Evolutionary conservation across 1,140 invertebrate genomes (phyloP), one percentile per base, ranked within the genome.

Genomic region (Drosophila erecta): DNA sequence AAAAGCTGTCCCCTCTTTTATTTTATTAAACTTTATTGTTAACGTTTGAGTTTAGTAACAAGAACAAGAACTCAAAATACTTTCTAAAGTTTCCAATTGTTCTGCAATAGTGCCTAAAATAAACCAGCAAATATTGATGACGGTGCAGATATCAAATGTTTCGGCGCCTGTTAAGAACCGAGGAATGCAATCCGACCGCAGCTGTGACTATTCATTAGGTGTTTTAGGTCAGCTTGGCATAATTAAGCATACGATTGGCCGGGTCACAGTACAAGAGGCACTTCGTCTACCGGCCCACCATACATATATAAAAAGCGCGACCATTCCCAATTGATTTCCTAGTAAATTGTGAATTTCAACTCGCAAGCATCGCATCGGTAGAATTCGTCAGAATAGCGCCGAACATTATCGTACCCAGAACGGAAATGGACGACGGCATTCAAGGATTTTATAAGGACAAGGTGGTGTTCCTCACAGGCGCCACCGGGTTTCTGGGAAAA

Each of bases 401-500:
- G 10, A 43, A n/a, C 30, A 30, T 10, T 10, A 30, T 30, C 30
- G 7, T 10, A 30, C 8, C 30, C 37, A 38, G 37, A 22, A 4
- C 11, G n/a, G 1, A 12, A 12, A 59, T 59, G 69, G 69, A 72
- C 10, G 20, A 27, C 12, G 69, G 40, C 2, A 72, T 72, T 10
- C 54, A 60, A 49, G 38, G 56, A 37, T 72, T 72, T 43, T 72
- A 53, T 11, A 71, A 38, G 4, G 53, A 72, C 20, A 72, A 72
- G 24, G 46, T 20, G 0, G 54, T 72, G 8, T 59, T 72, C 4
- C 3, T 72, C 0, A 72, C 69, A 17, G 69, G 69, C 8, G 65
- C 50, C 12, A 72, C 69, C 0, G 69, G 69, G 24, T 72, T 72
- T 33, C 17, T 72, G 30, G 67, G 67, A 24, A 71, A 41, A 43